Evolutionary conservation across 2,888 invertebrate species (phyloP), one percentile per base, ranked within the genome.

Genomic region (Timandra comae): DNA sequence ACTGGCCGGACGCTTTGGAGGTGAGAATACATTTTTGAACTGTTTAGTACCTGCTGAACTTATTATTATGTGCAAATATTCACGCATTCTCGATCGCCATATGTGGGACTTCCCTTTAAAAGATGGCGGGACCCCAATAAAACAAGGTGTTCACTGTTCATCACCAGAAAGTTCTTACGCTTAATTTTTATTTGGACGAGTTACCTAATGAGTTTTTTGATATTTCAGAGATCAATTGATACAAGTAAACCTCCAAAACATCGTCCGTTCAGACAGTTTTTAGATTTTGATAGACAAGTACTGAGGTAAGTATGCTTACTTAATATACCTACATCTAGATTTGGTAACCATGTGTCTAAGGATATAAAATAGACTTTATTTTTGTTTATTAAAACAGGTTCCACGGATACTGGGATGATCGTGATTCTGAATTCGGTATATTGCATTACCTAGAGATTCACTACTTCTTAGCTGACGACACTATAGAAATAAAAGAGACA

Each of bases 321-420:
- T 3, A n/a, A n/a, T 22, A 7, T 20, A 5, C 5, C 7, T 20
- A 20, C 5, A 20, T 7, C 21, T 21, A n/a, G n/a, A n/a, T n/a
- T n/a, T 2, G 20, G 6, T 20, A 7, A 20, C 20, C 2, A 7
- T 20, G 20, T 20, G 20, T 7, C 2, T 20, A n/a, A n/a, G n/a
- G n/a, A n/a, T n/a, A n/a, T n/a, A n/a, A n/a, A n/a, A n/a, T n/a
- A n/a, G n/a, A n/a, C n/a, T n/a, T n/a, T n/a, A n/a, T n/a, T n/a
- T n/a, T n/a, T n/a, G n/a, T n/a, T 16, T 16, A 16, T 16, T 16
- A 6, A 6, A 23, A 8, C 20, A 90, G 93, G 49, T 97, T 97
- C 70, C 90, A 89, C 56, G 96, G 93, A 8, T 95, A 93, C 63
- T 97, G 97, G 97, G 95, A 97, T 61, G 96, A 97, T 63, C 88